Conservation (phyloP, 2,797 vertebrate species). For the Manis pentadactyla region DNA sequence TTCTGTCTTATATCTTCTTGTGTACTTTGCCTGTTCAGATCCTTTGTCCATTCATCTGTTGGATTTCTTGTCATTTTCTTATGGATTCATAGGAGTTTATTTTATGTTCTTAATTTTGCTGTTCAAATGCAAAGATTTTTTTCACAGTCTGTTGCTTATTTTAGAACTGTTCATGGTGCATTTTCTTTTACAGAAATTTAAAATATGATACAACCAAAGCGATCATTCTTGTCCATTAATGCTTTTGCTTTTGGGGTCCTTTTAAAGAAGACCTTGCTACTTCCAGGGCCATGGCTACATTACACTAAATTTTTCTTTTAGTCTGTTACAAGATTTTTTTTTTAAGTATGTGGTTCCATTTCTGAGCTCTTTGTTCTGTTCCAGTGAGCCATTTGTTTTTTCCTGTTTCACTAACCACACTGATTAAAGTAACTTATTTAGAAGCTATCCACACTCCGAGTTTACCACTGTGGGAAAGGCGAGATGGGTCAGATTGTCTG, state of each 20-base stretch:
- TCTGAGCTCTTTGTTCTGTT: conserved; percentile 25
- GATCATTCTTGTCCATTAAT: neutral
- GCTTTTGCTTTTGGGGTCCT: neutral
- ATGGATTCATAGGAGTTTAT: neutral
- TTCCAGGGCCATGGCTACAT: neutral
- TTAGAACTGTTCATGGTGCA: neutral
- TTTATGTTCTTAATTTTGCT: neutral
- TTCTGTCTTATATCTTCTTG: neutral
- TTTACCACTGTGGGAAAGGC: neutral
- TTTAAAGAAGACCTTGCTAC: neutral
- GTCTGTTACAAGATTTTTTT: neutral
- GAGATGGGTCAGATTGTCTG: neutral
- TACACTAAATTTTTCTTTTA: conserved; percentile 33
- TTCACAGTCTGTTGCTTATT: neutral
- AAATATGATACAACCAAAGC: neutral
- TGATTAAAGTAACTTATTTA: neutral
- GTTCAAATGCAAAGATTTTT: neutral
- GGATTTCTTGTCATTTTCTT: neutral
- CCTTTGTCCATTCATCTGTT: neutral
- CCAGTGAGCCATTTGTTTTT: conserved; percentile 29
- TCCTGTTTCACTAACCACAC: conserved; percentile 10
- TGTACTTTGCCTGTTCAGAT: neutral
- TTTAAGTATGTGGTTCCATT: neutral
- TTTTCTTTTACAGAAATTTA: neutral
- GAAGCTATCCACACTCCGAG: neutral